Evolutionary conservation across 2,797 vertebrate genomes (phyloP), one percentile per base, ranked within the genome.

Genomic region (Adrianichthys oophorus): DNA sequence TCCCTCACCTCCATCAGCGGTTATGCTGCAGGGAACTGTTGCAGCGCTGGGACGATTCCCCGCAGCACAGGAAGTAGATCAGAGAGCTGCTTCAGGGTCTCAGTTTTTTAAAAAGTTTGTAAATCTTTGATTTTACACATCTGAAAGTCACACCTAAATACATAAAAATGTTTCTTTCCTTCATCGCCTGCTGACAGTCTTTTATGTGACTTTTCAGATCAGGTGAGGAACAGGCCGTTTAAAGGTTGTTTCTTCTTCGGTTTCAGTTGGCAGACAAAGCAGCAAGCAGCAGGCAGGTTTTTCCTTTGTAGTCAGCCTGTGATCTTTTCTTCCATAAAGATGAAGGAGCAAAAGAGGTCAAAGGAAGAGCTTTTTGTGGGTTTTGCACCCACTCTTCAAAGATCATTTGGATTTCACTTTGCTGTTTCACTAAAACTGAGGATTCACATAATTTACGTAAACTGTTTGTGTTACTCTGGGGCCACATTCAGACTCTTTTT

Each of bases 161-260:
- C 21, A 51, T 6, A 4, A 37, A 37, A 37, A 37, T 1, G n/a
- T 58, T 18, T 48, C 46, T 58, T 18, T 48, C 46, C 46, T 54
- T 26, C 4, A 19, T 13, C n/a, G n/a, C 41, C 43, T 56, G n/a
- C n/a, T 52, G 19, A 59, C 17, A 19, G 4, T 2, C 3, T 46
- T 57, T 55, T 16, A 48, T 58, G 41, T 46, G 41, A 14, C 45
- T 29, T 49, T 60, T 24, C 57, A 53, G n/a, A 57, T 44, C n/a
- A 13, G 43, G 4, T 10, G 15, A 53, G 41, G 50, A 26, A 12
- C 32, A 12, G 32, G 10, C 32, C 10, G 32, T 37, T 37, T 37
- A 37, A 37, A 37, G 32, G 32, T 10, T 3, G 32, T 37, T 49
- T 37, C n/a, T 49, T 50, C 40, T 19, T 57, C 16, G 41, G 17